phyloP scores from a whole-genome alignment of 2,113 vertebrate species.

The crab-eating macaque (Macaca fascicularis) region DNA sequence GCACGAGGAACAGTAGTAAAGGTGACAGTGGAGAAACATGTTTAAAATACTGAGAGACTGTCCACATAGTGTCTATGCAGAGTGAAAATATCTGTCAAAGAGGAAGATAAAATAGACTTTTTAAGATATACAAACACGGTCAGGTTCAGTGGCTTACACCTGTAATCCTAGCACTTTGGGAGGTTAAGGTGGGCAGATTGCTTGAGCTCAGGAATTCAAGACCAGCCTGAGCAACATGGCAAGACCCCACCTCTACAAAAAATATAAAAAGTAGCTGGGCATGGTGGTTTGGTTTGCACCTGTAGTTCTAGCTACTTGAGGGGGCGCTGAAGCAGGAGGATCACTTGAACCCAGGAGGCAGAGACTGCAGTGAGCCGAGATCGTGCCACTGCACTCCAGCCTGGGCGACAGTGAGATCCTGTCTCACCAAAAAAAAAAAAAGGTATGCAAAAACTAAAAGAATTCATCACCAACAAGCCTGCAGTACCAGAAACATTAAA shows the following conservation, averaged over 20 bases:
- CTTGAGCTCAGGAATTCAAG: neutral
- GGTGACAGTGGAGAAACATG: neutral
- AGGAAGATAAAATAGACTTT: neutral
- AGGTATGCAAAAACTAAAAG: neutral
- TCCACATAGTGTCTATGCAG: neutral
- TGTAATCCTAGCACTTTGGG: neutral
- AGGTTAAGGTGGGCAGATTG: neutral
- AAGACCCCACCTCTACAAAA: neutral
- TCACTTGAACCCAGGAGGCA: neutral
- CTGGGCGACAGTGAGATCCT: neutral
- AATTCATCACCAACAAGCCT: too few species aligned
- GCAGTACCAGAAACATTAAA: neutral
- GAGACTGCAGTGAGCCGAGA: neutral
- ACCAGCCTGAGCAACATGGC: neutral
- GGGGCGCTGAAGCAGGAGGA: neutral
- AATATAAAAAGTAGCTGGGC: neutral
- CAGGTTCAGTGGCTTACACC: neutral
- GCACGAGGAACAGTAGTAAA: too few species aligned
- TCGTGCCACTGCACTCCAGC: neutral
- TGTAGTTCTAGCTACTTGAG: neutral
- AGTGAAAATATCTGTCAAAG: neutral
- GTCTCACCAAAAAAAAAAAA: neutral
- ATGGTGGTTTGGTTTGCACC: neutral
- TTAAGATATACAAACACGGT: neutral
- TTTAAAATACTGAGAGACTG: neutral